Evolutionary conservation across 2,888 invertebrate genomes (phyloP).

Genomic region (Parnassius smintheus): DNA sequence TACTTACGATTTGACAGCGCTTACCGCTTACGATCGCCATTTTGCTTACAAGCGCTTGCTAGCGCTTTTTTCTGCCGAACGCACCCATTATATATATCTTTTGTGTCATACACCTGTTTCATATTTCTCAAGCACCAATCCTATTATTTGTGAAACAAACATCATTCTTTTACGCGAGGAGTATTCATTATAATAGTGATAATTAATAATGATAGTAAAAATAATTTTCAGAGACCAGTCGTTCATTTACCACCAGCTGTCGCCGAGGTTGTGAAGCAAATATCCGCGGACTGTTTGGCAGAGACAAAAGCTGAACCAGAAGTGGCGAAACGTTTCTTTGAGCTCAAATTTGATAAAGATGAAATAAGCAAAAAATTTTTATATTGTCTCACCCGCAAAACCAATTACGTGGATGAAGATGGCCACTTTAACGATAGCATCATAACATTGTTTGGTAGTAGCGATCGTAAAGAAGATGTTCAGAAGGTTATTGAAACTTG

Average conservation of each 20-base stretch:
- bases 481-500: slow-evolving; percentile 13
- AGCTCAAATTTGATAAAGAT: slow-evolving; percentile 13
- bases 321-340: slow-evolving; percentile 20
- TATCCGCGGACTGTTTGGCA: slow-evolving; percentile 6
- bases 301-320: slow-evolving; percentile 19
- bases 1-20: no score
- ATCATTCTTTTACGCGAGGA: no score
- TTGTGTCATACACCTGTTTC: no score
- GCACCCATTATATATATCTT: no score
- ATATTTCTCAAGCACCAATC: no score
- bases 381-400: slow-evolving; percentile 17
- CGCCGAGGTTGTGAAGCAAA: neutral
- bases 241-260: neutral
- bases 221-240: neutral
- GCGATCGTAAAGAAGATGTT: slow-evolving; percentile 5
- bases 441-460: slow-evolving; percentile 12
- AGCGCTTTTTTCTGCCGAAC: no score
- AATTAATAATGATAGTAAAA: neutral
- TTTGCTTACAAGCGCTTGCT: no score
- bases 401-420: slow-evolving; percentile 20
- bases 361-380: slow-evolving; percentile 5
- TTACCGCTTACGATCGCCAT: no score
- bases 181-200: no score
- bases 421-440: slow-evolving; percentile 14
- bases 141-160: no score